Percentiles rank a stretch among this genome's conserved stretches.
These are phyloP conservation scores for Dryas iulia DNA, from an alignment of 1,140 invertebrate genomes.

Conservation along the genomic window DNA sequence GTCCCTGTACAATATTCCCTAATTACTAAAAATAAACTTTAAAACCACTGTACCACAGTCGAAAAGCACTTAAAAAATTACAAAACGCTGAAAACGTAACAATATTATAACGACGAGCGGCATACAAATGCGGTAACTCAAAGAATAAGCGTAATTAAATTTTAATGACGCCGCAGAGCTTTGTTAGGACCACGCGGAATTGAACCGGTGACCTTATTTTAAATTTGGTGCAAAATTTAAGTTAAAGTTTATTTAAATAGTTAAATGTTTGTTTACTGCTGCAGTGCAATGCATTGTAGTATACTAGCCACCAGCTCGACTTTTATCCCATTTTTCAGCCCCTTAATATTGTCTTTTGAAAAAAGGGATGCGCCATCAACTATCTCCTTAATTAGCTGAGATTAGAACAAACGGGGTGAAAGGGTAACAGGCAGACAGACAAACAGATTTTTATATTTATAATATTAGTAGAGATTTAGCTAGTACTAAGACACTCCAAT, in stretches of 20 bases:
- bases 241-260: background rate
- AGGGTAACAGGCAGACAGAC: no score
- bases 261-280: background rate
- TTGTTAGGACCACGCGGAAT: background rate
- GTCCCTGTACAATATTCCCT: background rate
- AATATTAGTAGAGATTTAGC: no score
- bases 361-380: no score
- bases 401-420: no score
- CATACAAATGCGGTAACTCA: background rate
- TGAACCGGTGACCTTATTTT: slow-evolving; percentile 1
- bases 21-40: background rate
- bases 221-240: background rate
- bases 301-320: no score
- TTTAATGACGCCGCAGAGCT: background rate
- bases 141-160: slow-evolving; percentile 3
- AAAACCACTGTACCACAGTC: background rate
- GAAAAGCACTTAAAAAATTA: background rate
- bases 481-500: no score
- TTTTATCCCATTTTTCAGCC: no score
- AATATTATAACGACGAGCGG: background rate
- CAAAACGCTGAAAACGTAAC: background rate
- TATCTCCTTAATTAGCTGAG: no score
- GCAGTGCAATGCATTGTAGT: no score
- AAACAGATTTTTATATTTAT: no score
- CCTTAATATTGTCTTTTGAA: no score